Evolutionary conservation across 1,140 invertebrate genomes (phyloP).

Genomic region (Cataglyphis hispanica): DNA sequence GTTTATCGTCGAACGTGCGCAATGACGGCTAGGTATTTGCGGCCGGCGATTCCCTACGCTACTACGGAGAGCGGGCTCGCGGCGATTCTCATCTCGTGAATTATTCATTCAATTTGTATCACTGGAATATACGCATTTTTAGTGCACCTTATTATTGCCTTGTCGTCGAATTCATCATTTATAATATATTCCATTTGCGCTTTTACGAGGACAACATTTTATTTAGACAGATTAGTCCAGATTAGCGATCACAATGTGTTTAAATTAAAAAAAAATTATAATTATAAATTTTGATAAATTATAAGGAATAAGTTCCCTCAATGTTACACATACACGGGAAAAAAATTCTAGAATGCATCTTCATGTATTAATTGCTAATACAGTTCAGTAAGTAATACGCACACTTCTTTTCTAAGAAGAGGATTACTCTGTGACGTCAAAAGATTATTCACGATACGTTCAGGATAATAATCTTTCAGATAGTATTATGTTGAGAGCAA

Average conservation of each 20-base stretch:
- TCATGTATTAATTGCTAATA: neutral
- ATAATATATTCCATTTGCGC: slow-evolving; percentile 6
- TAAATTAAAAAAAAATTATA: neutral
- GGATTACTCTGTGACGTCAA: slow-evolving; percentile 1
- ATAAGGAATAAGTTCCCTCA: neutral
- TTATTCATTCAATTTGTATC: slow-evolving; percentile 62
- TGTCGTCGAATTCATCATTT: slow-evolving; percentile 35
- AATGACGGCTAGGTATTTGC: slow-evolving; percentile 53
- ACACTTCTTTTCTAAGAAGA: neutral
- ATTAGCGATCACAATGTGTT: neutral
- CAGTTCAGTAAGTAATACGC: neutral
- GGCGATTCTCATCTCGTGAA: slow-evolving; percentile 32
- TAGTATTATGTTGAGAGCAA: slow-evolving; percentile 31
- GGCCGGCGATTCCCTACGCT: slow-evolving; percentile 35
- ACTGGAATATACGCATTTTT: slow-evolving; percentile 40
- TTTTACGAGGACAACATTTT: neutral
- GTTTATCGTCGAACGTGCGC: slow-evolving; percentile 45
- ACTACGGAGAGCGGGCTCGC: neutral
- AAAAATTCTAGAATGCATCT: neutral
- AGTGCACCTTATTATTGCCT: slow-evolving; percentile 14
- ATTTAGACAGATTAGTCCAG: neutral
- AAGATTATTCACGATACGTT: slow-evolving; percentile 18
- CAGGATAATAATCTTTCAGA: slow-evolving; percentile 37
- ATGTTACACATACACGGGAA: neutral
- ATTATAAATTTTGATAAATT: neutral